Evolutionary conservation across 2,888 invertebrate species (phyloP).

Genomic region (Brachypterus glaber): DNA sequence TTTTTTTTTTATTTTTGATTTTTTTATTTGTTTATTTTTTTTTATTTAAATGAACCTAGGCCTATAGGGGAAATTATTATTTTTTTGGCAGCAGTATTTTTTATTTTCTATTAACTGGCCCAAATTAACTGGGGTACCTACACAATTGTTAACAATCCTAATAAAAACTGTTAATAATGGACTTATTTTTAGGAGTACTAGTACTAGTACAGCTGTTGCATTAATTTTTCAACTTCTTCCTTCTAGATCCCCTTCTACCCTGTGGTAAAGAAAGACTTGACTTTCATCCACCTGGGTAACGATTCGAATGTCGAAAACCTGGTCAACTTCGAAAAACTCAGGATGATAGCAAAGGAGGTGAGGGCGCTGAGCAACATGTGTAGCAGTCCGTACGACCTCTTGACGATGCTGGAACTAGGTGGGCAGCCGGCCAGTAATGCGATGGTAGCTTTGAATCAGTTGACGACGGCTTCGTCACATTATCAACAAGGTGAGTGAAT

Average conservation of each 20-base stretch:
- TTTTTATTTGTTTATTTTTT: too few species aligned
- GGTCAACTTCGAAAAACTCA: slow-evolving; percentile 94
- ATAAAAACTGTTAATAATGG: too few species aligned
- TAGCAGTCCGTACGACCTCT: slow-evolving; percentile 82
- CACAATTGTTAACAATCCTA: too few species aligned
- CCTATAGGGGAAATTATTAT: too few species aligned
- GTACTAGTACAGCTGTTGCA: too few species aligned
- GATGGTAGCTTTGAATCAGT: slow-evolving; percentile 80
- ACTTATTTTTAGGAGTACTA: too few species aligned
- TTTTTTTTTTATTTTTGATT: too few species aligned
- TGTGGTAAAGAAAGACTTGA: slow-evolving; percentile 89
- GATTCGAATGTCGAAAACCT: slow-evolving; percentile 80
- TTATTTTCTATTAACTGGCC: too few species aligned
- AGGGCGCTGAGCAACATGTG: slow-evolving; percentile 87
- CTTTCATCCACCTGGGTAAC: slow-evolving; percentile 96
- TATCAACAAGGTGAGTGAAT: slow-evolving; percentile 41
- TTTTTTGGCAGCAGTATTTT: too few species aligned
- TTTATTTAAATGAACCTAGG: too few species aligned
- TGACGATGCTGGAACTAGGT: slow-evolving; percentile 75
- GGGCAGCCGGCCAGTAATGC: slow-evolving; percentile 82
- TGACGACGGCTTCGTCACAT: slow-evolving; percentile 63
- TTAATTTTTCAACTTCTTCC: too few species aligned
- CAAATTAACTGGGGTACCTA: too few species aligned
- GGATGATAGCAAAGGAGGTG: slow-evolving; percentile 98
- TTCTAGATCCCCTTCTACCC: slow-evolving; percentile 76